A percentile compares a stretch with the other conserved stretches of the same genome.
phyloP scores from a whole-genome alignment of 2,888 invertebrate species.

The Boloria euphrosyne region DNA sequence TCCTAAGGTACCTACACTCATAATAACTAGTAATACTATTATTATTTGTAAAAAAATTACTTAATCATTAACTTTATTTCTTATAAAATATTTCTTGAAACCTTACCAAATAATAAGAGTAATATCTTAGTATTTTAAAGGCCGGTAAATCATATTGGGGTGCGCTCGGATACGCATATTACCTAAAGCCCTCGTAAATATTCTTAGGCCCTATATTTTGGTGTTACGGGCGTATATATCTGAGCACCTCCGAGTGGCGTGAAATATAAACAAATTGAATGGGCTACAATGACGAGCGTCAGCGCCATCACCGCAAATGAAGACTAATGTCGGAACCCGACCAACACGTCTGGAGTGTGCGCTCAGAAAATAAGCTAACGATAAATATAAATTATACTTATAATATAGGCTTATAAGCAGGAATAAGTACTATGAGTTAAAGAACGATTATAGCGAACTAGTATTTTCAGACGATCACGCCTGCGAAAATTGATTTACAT shows the following conservation, averaged over 20 bases:
- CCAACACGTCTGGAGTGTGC: slow-evolving; percentile 35
- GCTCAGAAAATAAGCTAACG: slow-evolving; percentile 35
- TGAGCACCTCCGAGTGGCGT: slow-evolving; percentile 75
- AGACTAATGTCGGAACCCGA: slow-evolving; percentile 65
- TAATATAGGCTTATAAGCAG: neutral
- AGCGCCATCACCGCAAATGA: slow-evolving; percentile 71
- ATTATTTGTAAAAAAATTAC: too few species aligned
- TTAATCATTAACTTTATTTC: too few species aligned
- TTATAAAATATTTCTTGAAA: too few species aligned
- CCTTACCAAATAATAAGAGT: too few species aligned
- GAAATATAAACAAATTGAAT: slow-evolving; percentile 82
- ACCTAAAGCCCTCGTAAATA: slow-evolving; percentile 75
- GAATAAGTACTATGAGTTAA: too few species aligned
- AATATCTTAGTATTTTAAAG: slow-evolving; percentile 17
- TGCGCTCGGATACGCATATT: slow-evolving; percentile 50
- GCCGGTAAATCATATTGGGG: slow-evolving; percentile 65
- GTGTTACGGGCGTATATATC: slow-evolving; percentile 70
- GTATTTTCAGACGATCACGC: too few species aligned
- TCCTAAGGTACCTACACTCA: too few species aligned
- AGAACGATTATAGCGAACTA: too few species aligned
- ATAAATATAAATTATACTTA: slow-evolving; percentile 15
- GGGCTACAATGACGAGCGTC: slow-evolving; percentile 71
- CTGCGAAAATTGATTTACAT: too few species aligned
- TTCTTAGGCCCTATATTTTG: slow-evolving; percentile 75
- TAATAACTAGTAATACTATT: too few species aligned